phyloP scores from a whole-genome alignment of 2,113 vertebrate species.

The Ameiurus melas region DNA sequence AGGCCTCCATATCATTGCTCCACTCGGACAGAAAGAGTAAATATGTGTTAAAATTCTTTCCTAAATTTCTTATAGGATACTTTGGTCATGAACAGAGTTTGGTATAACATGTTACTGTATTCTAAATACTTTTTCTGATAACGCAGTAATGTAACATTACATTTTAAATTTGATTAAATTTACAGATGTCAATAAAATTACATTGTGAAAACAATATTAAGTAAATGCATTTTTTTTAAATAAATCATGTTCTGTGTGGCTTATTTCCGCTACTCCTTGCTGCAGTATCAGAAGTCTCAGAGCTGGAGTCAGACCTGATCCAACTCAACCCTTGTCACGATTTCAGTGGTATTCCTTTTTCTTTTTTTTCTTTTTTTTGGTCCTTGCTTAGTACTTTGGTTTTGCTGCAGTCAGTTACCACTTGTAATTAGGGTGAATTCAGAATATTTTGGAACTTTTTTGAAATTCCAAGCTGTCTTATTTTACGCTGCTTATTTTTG shows the following conservation, averaged over 20 bases:
- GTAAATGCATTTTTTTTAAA: no score
- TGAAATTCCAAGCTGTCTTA: not conserved
- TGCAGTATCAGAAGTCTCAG: not conserved
- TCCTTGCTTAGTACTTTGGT: not conserved
- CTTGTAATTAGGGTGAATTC: not conserved
- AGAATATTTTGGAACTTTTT: not conserved
- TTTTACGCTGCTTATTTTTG: not conserved
- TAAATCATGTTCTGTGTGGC: no score
- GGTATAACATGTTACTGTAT: no score
- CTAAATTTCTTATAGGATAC: not conserved
- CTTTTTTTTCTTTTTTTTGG: no score
- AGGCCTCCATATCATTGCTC: not conserved
- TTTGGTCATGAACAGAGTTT: not conserved
- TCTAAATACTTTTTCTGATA: no score
- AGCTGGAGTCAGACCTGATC: not conserved
- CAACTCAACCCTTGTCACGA: not conserved
- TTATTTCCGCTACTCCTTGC: not conserved
- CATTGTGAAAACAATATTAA: no score
- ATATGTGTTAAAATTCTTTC: not conserved
- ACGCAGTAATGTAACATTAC: no score
- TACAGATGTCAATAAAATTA: no score
- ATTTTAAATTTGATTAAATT: no score
- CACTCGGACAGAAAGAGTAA: not conserved
- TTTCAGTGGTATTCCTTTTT: not conserved
- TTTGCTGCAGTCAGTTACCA: not conserved